Evolutionary conservation across 2,113 vertebrate species (phyloP).

Genomic region (Siniperca knerii): DNA sequence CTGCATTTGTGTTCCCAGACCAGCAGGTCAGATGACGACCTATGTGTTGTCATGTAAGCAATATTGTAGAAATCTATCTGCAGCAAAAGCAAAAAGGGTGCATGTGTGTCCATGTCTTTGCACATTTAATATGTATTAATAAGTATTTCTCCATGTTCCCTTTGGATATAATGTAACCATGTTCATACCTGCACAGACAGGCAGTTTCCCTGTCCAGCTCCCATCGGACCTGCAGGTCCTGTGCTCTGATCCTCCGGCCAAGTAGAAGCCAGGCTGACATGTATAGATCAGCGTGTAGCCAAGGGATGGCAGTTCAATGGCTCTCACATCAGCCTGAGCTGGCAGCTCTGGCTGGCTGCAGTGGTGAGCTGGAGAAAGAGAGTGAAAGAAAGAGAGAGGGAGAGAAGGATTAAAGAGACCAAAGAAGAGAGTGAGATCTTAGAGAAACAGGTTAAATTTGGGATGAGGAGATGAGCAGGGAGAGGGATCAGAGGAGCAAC

Average conservation of each 20-base stretch:
- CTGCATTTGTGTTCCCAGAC: neutral
- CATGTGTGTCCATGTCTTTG: neutral
- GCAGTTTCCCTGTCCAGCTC: conserved; percentile 98
- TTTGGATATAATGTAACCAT: neutral
- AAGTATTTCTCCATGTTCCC: neutral
- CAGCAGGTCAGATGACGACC: neutral
- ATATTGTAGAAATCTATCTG: neutral
- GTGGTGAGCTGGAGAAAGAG: conserved; percentile 88
- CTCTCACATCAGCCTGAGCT: conserved; percentile 91
- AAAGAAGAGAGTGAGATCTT: conserved; percentile 2
- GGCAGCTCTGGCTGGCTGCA: conserved; percentile 96
- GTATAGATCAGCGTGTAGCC: conserved; percentile 98
- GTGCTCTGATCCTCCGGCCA: conserved; percentile 96
- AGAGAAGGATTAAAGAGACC: neutral
- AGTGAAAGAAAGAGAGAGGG: neutral
- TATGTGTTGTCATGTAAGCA: neutral
- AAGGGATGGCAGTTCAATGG: conserved; percentile 95
- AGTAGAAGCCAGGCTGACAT: conserved; percentile 95
- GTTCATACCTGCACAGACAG: conserved; percentile 90
- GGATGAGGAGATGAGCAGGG: neutral
- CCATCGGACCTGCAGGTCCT: conserved; percentile 96
- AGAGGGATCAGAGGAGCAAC: conserved; percentile 1
- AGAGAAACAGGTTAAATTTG: neutral
- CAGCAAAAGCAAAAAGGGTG: neutral
- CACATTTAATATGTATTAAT: neutral